Base-by-base conservation (phyloP, 2,113 vertebrate genomes). In the Chionomys nivalis region DNA sequence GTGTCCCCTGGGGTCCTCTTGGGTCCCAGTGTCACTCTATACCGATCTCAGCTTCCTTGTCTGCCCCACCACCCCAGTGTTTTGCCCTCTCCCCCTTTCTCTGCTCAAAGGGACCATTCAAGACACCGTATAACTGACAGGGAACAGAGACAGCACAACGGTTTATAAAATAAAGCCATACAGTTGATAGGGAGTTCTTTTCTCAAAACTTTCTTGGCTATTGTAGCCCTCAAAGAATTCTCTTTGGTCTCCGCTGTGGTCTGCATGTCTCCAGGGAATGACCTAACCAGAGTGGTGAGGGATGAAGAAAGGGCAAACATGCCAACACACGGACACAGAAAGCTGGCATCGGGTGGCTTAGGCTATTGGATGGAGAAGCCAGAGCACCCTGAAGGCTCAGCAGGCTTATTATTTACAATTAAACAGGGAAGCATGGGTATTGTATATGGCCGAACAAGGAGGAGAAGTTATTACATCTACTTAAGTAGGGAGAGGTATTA, bases 121-220 rank as follows among this genome's bases (percentile, higher is more conserved):
- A 63, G 31, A 77, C 0, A 14, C 16, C 7, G 0, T 7, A 17
- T 5, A 72, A n/a, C 36, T 39, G 13, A 58, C 44, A 26, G 63
- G 16, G 24, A 9, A 4, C 28, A 19, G 28, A 58, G 63, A 39
- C 58, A 68, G 21, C 24, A 33, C 4, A 2, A 44, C 2, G 42
- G 31, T 21, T 17, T n/a, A 5, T 36, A 26, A 42, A 6, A 93
- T 47, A 93, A 96, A 91, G 58, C n/a, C 39, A 63, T 63, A 42
- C 39, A 26, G 7, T 17, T 75, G 79, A 72, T 55, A 31, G 4
- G 44, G 58, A 90, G 33, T 55, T 17, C 47, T 52, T 76, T 78
- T 81, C 13, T 63, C 88, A 47, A 66, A 97, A 96, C 14, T 87
- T 16, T 28, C 44, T 94, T 90, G 79, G 47, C 31, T 44, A 68